Conservation (phyloP, 2,888 invertebrate species). For the Heliconius erato region DNA sequence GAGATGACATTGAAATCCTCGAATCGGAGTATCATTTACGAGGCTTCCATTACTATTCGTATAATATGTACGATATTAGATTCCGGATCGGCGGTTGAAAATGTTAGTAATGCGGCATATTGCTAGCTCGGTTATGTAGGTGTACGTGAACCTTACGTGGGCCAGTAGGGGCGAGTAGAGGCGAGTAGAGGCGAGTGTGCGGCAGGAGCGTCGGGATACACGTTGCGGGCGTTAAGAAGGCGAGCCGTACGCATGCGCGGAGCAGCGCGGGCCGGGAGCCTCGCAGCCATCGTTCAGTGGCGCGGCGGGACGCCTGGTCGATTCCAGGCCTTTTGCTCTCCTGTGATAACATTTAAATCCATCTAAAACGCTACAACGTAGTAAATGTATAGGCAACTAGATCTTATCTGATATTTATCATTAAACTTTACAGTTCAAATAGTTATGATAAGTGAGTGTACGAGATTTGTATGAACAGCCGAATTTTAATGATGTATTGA, state of each 20-base stretch:
- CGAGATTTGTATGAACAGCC: slow-evolving; percentile 17
- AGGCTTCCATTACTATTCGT: slow-evolving; percentile 43
- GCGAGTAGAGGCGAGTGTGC: slow-evolving; percentile 49
- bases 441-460: slow-evolving; percentile 32
- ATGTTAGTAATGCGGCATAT: slow-evolving; percentile 54
- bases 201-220: slow-evolving; percentile 50
- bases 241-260: slow-evolving; percentile 73
- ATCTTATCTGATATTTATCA: not conserved
- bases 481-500: slow-evolving; percentile 33
- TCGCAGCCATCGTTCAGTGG: slow-evolving; percentile 77
- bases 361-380: slow-evolving; percentile 65
- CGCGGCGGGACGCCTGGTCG: slow-evolving; percentile 83
- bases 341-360: slow-evolving; percentile 65
- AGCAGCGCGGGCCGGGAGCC: slow-evolving; percentile 71
- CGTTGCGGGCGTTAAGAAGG: slow-evolving; percentile 65
- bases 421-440: slow-evolving; percentile 39
- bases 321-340: slow-evolving; percentile 78
- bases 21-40: slow-evolving; percentile 2
- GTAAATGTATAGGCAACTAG: slow-evolving; percentile 51
- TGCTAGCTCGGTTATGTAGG: slow-evolving; percentile 45
- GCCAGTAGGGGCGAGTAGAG: slow-evolving; percentile 50
- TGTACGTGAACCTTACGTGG: slow-evolving; percentile 49
- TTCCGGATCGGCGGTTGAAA: slow-evolving; percentile 48
- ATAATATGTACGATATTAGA: slow-evolving; percentile 57
- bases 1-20: slow-evolving; percentile 11